A percentile compares a stretch with the other conserved stretches of the same genome.
These are phyloP conservation scores for Centropus bengalensis DNA, from an alignment of 2,113 vertebrate genomes.

Conservation along the genomic window DNA sequence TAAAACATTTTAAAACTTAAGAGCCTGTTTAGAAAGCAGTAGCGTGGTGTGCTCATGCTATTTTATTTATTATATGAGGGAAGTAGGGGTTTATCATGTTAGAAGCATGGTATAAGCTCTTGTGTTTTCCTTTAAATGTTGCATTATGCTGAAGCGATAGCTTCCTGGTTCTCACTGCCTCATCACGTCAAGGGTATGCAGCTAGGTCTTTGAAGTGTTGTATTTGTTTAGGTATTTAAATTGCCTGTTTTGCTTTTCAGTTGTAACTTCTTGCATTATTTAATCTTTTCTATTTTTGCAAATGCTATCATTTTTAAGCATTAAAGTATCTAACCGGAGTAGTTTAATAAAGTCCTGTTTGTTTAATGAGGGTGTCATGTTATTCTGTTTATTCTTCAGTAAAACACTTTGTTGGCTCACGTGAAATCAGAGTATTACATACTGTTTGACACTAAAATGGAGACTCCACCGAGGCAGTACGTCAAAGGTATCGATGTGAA, in stretches of 20 bases:
- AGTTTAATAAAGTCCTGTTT: constrained; percentile 53
- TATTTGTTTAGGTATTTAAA: neutral
- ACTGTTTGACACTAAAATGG: neutral
- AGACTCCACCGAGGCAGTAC: too few species aligned
- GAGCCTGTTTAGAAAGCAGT: neutral
- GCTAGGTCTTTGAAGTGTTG: neutral
- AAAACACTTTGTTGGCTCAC: neutral
- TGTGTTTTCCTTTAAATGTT: neutral
- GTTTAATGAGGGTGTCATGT: neutral
- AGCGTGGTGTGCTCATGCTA: too few species aligned
- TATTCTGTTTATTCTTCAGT: neutral
- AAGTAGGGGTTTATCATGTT: neutral
- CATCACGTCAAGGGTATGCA: neutral
- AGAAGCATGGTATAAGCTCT: neutral
- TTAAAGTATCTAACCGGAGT: neutral
- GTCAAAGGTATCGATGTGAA: too few species aligned
- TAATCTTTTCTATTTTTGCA: neutral
- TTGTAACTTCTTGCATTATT: neutral
- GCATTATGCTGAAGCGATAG: neutral
- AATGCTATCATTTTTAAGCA: neutral
- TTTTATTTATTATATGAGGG: neutral
- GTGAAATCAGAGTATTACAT: too few species aligned
- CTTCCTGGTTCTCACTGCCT: neutral
- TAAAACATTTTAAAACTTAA: constrained; percentile 22
- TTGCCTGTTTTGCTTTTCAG: neutral